Base-by-base conservation (phyloP, 2,888 invertebrate species). In the Chloromyia formosa region DNA sequence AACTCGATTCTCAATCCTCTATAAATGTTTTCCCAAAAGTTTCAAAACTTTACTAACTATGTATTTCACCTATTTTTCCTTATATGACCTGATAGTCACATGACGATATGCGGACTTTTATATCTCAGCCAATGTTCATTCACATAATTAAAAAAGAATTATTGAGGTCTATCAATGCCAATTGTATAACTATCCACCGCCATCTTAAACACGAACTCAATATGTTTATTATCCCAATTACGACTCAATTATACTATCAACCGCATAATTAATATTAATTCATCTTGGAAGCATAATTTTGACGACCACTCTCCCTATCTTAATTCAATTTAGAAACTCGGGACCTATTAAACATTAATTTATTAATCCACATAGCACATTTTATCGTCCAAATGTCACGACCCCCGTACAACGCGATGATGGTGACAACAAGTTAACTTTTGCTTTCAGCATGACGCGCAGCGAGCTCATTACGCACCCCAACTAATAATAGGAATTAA, bases 301-400 rank as follows among this genome's bases (percentile, higher is more conserved):
- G 12, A 9, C 20, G n/a, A n/a, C 45, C 66, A 35, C 27, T 35
- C 27, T 4, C 27, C 3, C 27, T 35, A 35, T 42, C 14, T 66
- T 49, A 20, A 66, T 66, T 66, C 45, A 45, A 66, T 66, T 35
- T 49, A 45, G 7, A 49, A 7, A 18, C 22, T 22, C 2, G 3
- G 27, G 27, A 20, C 49, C 45, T 22, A 66, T 35, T 49, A 66
- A 66, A 35, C 45, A 66, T 66, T 45, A 45, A 66, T 66, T 66
- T 49, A 49, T 66, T 66, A 35, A 49, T 45, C 66, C 49, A 66
- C 22, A 22, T 9, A 10, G 42, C 5, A 1, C 16, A 22, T 35
- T 35, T 35, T 35, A 35, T 35, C 7, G 7, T 35, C 27, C 27
- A 35, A 35, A 66, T 16, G 45, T 66, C 66, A 66, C 22, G 45